A percentile compares a stretch with the other conserved stretches of the same genome.
phyloP scores from a whole-genome alignment of 1,140 invertebrate species.

The Heliothis subflexa region DNA sequence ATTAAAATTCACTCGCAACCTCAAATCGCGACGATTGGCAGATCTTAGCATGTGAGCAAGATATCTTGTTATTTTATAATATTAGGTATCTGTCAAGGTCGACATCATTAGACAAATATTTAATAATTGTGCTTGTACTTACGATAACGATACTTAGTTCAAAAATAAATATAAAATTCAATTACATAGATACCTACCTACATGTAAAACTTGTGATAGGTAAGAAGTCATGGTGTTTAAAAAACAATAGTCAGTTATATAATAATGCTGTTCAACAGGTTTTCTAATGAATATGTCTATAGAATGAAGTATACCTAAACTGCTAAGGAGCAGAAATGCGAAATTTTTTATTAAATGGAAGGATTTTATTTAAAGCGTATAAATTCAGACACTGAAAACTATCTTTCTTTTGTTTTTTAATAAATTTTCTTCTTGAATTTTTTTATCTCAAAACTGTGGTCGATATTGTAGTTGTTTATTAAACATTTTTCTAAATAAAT shows the following conservation, averaged over 20 bases:
- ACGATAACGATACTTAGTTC: too few relatives aligned
- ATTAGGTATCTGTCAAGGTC: constrained; percentile 39
- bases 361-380: too few relatives aligned
- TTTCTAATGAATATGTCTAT: constrained; percentile 7
- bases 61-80: constrained; percentile 38
- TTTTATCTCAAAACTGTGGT: too few relatives aligned
- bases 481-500: not conserved
- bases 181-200: too few relatives aligned
- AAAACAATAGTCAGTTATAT: constrained; percentile 19
- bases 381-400: too few relatives aligned
- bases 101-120: constrained; percentile 16
- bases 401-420: too few relatives aligned
- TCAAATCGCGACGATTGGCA: constrained; percentile 46
- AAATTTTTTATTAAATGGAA: too few relatives aligned
- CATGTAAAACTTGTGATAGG: too few relatives aligned
- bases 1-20: constrained; percentile 44
- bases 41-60: constrained; percentile 5
- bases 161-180: constrained; percentile 13
- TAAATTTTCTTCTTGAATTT: too few relatives aligned
- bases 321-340: too few relatives aligned
- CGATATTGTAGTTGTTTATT: not conserved
- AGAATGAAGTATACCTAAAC: not conserved
- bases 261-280: constrained; percentile 15
- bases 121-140: constrained; percentile 39
- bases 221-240: not conserved